These are phyloP conservation scores for Lateolabrax maculatus DNA, from an alignment of 2,797 vertebrate species.

Conservation along the genomic window DNA sequence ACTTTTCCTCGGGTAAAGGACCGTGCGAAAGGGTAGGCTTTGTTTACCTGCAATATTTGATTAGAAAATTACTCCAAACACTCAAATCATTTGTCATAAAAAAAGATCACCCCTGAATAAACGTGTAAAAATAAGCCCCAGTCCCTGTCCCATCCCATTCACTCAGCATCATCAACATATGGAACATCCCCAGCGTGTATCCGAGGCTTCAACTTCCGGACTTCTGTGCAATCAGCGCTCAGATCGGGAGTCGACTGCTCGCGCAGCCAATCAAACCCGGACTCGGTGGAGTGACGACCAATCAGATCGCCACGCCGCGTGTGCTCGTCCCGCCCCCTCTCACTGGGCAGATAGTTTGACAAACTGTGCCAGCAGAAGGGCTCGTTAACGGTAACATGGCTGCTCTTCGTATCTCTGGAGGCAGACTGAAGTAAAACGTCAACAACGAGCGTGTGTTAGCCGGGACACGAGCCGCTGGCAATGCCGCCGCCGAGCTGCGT, in stretches of 20 bases:
- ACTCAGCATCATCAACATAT: constrained; percentile 5
- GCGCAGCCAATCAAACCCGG: constrained; percentile 46
- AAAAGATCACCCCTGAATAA: neutral
- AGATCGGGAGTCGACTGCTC: neutral
- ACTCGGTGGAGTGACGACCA: neutral
- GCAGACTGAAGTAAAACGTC: neutral
- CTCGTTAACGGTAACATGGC: neutral
- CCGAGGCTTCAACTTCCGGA: constrained; percentile 52
- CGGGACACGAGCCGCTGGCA: neutral
- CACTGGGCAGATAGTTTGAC: constrained; percentile 22
- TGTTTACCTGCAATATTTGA: neutral
- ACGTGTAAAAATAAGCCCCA: neutral
- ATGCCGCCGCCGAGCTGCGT: neutral
- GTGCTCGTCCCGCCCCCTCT: constrained; percentile 26
- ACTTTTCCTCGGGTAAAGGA: too few relatives aligned
- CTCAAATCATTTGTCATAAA: neutral
- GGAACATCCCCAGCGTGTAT: neutral
- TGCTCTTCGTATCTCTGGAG: too few relatives aligned
- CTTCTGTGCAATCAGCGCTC: constrained; percentile 55
- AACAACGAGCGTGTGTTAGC: neutral
- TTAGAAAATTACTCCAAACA: neutral
- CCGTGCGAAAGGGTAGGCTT: neutral
- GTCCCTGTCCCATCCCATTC: neutral
- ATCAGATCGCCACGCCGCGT: constrained; percentile 5
- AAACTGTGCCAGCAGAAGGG: neutral